These are phyloP conservation scores for Chrysoperla carnea DNA, from an alignment of 1,140 invertebrate species.

Conservation along the genomic window DNA sequence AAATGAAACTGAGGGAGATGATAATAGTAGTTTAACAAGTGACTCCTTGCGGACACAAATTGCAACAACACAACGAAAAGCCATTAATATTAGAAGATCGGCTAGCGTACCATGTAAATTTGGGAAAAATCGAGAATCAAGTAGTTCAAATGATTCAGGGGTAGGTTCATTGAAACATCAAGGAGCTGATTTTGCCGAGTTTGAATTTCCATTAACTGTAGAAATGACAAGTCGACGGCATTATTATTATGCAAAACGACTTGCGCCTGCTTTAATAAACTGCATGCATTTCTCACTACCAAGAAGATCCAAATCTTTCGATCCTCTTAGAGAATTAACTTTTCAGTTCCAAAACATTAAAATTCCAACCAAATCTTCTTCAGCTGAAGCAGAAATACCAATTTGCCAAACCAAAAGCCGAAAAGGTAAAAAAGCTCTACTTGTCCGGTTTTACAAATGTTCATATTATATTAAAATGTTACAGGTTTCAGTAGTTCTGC, in stretches of 20 bases:
- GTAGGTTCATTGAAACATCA: slow-evolving; percentile 49
- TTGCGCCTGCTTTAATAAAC: slow-evolving; percentile 14
- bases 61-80: slow-evolving; percentile 26
- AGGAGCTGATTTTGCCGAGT: slow-evolving; percentile 40
- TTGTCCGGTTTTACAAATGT: slow-evolving; percentile 1
- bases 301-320: slow-evolving; percentile 54
- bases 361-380: slow-evolving; percentile 47
- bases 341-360: slow-evolving; percentile 49
- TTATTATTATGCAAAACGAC: slow-evolving; percentile 22
- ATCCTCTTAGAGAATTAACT: slow-evolving; percentile 46
- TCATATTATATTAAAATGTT: background rate
- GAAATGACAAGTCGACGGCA: slow-evolving; percentile 31
- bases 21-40: background rate
- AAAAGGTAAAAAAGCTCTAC: slow-evolving; percentile 24
- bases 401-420: slow-evolving; percentile 36
- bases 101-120: slow-evolving; percentile 65
- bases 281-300: slow-evolving; percentile 47
- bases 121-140: slow-evolving; percentile 58
- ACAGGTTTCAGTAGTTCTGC: slow-evolving; percentile 22
- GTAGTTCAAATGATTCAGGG: slow-evolving; percentile 70
- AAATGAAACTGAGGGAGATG: slow-evolving; percentile 22
- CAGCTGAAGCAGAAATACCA: slow-evolving; percentile 54
- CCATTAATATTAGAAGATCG: slow-evolving; percentile 53
- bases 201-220: slow-evolving; percentile 42
- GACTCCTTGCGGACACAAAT: slow-evolving; percentile 2